Base-by-base conservation (phyloP, 2,888 invertebrate species). In the Fabriciana adippe region DNA sequence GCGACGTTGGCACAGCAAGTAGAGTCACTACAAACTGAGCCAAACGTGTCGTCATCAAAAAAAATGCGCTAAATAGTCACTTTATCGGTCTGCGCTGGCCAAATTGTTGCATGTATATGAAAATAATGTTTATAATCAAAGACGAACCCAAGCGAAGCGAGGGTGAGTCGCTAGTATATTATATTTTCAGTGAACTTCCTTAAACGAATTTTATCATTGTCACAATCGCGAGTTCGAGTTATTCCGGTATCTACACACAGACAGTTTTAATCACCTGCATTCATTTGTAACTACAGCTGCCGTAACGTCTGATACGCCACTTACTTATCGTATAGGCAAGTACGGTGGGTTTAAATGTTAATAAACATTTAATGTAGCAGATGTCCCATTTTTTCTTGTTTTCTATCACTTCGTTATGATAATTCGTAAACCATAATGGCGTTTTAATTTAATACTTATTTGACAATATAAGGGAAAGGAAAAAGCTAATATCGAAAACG, bases 311-410 rank as follows among this genome's bases (percentile, higher is more conserved):
- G 47, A 54, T 59, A 65, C 53, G 59, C 16, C 64, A 53, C 45
- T 21, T 59, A 65, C 47, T 13, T 65, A 59, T 59, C 13, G 51
- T n/a, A 41, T 2, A 21, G 16, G 16, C 53, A 55, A n/a, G 26
- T 47, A n/a, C 57, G 47, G 21, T 48, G 48, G 26, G 26, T 48
- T 59, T 48, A 31, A 45, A 15, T 16, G 26, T 48, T 48, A 59
- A 48, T 26, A 57, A 57, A 57, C 53, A 31, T 65, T 63, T 59
- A 31, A 31, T 59, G 31, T 59, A 53, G 65, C 65, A 65, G 65
- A 59, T 65, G 65, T 59, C 16, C 45, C 5, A 41, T 59, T 59
- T 31, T 45, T 45, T 57, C 31, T 53, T 48, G n/a, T 55, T 15
- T 16, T 55, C 55, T 64, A 55, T 64, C 55, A 55, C 54, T 47